phyloP scores from a whole-genome alignment of 1,140 invertebrate species.

The Meloidogyne hapla region DNA sequence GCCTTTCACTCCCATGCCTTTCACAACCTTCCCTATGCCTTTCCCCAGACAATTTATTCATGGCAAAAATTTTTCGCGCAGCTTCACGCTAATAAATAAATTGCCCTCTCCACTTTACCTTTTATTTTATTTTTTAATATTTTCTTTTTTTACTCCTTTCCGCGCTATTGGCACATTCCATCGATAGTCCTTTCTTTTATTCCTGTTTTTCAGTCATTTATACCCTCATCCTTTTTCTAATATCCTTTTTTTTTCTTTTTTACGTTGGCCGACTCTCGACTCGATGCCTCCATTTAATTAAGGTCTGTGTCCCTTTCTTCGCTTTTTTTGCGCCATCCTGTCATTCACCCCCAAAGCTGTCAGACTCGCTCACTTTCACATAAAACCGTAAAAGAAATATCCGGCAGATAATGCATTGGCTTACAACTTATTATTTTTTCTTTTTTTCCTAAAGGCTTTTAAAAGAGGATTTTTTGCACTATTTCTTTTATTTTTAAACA shows the following conservation, averaged over 20 bases:
- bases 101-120: neutral
- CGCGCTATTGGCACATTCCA: constrained; percentile 5
- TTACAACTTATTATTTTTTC: neutral
- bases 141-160: neutral
- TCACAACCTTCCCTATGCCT: neutral
- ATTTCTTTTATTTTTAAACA: neutral
- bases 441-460: neutral
- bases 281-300: constrained; percentile 24
- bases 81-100: neutral
- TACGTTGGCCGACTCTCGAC: constrained; percentile 4
- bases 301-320: constrained; percentile 5
- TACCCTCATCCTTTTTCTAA: neutral
- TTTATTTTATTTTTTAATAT: neutral
- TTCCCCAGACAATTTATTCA: neutral
- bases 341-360: neutral
- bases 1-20: too few species aligned
- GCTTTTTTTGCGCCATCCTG: neutral
- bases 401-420: constrained; percentile 18
- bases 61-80: neutral
- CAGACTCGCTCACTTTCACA: constrained; percentile 2
- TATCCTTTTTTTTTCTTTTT: neutral
- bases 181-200: neutral
- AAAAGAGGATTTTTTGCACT: neutral
- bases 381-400: constrained; percentile 1
- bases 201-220: neutral